Conservation (phyloP, 2,797 vertebrate species). For the Fundulus diaphanus region DNA sequence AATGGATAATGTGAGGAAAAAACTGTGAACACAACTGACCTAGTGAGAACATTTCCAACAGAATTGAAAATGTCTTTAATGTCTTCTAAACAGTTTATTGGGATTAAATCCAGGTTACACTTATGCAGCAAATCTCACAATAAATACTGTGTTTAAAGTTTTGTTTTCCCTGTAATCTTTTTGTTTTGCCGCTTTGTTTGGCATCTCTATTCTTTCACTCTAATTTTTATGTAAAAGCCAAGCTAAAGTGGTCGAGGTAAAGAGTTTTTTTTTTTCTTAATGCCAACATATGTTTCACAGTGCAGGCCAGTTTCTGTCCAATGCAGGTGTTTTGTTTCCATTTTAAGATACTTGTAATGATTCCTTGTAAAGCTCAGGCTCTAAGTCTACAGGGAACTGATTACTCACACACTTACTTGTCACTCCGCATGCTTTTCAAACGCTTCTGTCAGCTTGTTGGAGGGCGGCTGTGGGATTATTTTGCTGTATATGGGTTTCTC, state of each 20-base stretch:
- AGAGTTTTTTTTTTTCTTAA: background rate
- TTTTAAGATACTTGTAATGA: constrained; percentile 26
- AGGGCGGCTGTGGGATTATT: constrained; percentile 25
- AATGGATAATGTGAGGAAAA: background rate
- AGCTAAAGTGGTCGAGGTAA: background rate
- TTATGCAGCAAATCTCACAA: background rate
- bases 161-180: too few species aligned
- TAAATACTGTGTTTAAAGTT: too few species aligned
- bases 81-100: background rate
- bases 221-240: background rate
- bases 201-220: too few species aligned
- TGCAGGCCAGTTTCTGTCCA: background rate
- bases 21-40: background rate
- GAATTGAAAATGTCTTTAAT: background rate
- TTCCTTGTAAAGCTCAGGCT: constrained; percentile 13
- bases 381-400: constrained; percentile 34
- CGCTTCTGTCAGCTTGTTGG: constrained; percentile 17
- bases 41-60: background rate
- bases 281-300: background rate
- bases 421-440: constrained; percentile 17
- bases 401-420: constrained; percentile 21
- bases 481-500: constrained; percentile 59
- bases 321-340: constrained; percentile 20
- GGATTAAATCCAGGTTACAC: background rate
- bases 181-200: background rate